Evolutionary conservation across 2,888 invertebrate species (phyloP).

Genomic region (Hypena proboscidalis): DNA sequence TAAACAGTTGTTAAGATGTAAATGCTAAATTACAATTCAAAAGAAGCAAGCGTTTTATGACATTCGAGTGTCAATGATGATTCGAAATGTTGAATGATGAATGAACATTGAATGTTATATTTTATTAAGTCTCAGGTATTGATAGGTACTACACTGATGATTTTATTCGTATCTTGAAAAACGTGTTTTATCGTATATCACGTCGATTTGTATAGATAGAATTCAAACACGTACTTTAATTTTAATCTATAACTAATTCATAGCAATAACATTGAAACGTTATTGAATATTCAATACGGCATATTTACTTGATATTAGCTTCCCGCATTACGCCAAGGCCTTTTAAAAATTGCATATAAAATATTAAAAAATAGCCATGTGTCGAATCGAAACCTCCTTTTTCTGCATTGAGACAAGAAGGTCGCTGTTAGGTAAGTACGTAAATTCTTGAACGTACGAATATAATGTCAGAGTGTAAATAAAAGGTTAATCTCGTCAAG

Average conservation of each 20-base stretch:
- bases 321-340: constrained; percentile 1
- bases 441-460: constrained; percentile 35
- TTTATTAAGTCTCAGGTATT: too few species aligned
- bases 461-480: constrained; percentile 50
- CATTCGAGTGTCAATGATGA: too few species aligned
- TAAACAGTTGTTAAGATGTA: constrained; percentile 1
- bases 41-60: too few species aligned
- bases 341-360: constrained; percentile 14
- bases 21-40: constrained; percentile 1
- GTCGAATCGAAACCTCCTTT: constrained; percentile 23
- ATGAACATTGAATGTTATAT: too few species aligned
- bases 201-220: too few species aligned
- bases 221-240: too few species aligned
- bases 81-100: too few species aligned
- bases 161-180: too few species aligned
- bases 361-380: constrained; percentile 6
- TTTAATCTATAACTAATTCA: not conserved
- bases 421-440: constrained; percentile 37
- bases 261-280: not conserved
- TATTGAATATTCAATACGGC: not conserved
- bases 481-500: constrained; percentile 58
- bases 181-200: too few species aligned
- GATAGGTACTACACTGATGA: too few species aligned
- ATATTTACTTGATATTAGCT: not conserved
- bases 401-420: constrained; percentile 34